Evolutionary conservation across 2,797 vertebrate species (phyloP).

Genomic region (Channa striata): DNA sequence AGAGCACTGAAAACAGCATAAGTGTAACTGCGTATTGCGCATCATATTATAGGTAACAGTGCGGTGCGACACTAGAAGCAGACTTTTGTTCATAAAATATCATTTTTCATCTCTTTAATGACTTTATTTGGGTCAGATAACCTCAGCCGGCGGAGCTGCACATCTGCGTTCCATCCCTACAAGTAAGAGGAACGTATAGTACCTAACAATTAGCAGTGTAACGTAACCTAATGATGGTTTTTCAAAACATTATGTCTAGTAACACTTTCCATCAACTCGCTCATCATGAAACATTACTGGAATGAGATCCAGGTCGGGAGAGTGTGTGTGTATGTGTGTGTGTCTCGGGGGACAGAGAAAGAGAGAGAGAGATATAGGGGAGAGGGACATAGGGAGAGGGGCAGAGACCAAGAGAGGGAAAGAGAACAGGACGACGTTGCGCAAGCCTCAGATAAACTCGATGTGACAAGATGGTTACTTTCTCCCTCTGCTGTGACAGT

Average conservation of each 20-base stretch:
- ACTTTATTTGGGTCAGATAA: conserved; percentile 51
- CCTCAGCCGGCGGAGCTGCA: conserved; percentile 44
- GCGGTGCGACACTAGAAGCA: conserved; percentile 6
- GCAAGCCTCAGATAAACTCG: conserved; percentile 87
- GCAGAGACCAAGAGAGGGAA: conserved; percentile 29
- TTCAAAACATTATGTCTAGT: conserved; percentile 59
- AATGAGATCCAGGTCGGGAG: conserved; percentile 74
- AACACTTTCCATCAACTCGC: conserved; percentile 87
- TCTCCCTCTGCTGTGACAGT: conserved; percentile 95
- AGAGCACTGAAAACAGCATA: neutral
- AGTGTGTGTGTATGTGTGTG: neutral
- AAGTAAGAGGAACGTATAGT: conserved; percentile 33
- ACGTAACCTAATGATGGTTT: conserved; percentile 59
- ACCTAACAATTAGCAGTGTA: conserved; percentile 51
- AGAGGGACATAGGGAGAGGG: conserved; percentile 1
- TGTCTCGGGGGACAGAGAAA: neutral
- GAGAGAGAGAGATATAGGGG: neutral
- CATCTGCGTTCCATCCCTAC: conserved; percentile 28
- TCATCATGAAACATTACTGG: conserved; percentile 89
- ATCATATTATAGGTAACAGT: conserved; percentile 2
- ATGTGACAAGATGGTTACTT: conserved; percentile 95
- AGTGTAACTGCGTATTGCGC: neutral
- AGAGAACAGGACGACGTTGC: conserved; percentile 65
- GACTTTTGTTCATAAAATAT: conserved; percentile 11
- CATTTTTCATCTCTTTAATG: neutral